A percentile compares a stretch with the other conserved stretches of the same genome.
These are phyloP conservation scores for Trypoxylon attenuatum DNA, from an alignment of 2,888 invertebrate species.

Conservation along the genomic window DNA sequence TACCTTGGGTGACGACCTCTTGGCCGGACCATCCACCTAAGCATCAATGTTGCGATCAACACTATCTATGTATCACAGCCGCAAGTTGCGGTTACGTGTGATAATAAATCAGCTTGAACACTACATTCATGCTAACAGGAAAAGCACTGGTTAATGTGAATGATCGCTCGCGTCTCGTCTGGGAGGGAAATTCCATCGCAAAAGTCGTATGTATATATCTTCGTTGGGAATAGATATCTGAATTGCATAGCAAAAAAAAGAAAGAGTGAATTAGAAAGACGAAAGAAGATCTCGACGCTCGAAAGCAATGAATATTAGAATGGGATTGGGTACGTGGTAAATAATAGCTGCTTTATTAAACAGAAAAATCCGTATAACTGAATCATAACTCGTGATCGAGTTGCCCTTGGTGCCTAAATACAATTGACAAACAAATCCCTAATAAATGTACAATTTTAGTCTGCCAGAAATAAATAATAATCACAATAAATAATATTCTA, in stretches of 20 bases:
- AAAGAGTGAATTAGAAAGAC: background rate
- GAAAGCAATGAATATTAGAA: constrained; percentile 1
- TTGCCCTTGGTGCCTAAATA: constrained; percentile 25
- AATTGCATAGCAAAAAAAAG: background rate
- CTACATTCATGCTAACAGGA: constrained; percentile 73
- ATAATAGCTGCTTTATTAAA: constrained; percentile 46
- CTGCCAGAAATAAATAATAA: constrained; percentile 39
- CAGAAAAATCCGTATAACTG: constrained; percentile 26
- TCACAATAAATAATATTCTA: background rate
- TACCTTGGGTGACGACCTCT: constrained; percentile 43
- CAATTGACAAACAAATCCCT: constrained; percentile 39
- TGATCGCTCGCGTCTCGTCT: background rate
- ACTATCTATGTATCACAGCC: constrained; percentile 76
- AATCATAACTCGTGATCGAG: constrained; percentile 32
- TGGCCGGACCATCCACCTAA: constrained; percentile 68
- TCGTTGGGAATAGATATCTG: background rate
- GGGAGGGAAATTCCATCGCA: background rate
- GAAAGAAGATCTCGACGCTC: background rate
- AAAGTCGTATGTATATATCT: constrained; percentile 1
- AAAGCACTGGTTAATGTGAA: constrained; percentile 59
- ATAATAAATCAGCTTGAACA: constrained; percentile 75
- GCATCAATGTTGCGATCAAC: constrained; percentile 75
- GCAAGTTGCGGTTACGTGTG: constrained; percentile 65
- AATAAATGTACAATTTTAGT: constrained; percentile 46
- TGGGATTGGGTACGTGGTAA: constrained; percentile 15